Base-by-base conservation (phyloP, 2,888 invertebrate species). In the Machimus rusticus region DNA sequence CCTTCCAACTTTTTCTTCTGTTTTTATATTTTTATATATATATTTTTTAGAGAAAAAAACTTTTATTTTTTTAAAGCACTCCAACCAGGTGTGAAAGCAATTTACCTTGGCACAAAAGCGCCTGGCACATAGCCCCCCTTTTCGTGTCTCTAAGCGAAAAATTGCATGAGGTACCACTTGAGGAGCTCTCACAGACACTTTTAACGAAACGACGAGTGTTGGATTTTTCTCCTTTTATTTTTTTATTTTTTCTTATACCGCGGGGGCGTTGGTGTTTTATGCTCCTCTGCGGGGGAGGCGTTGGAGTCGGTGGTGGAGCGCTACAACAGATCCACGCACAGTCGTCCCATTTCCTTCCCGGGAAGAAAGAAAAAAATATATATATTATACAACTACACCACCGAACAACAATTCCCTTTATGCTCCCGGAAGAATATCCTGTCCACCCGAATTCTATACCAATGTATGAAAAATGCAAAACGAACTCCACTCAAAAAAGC, bases 61-160 rank as follows among this genome's bases (percentile, higher is more conserved):
- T 55, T 55, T 28, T 28, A 28, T 28, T 28, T 55, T 19, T 82
- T 85, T 85, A 16, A 85, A 74, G 74, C 46, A 85, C 85, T 85
- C 34, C 85, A 85, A 51, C 85, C 85, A 85, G 85, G 85, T 85
- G 85, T 85, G 85, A 85, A 85, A 85, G 85, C 74, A 85, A 85
- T 85, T 85, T 85, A 85, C 85, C 66, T 43, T 39, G 28, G 85
- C 57, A 85, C 85, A 85, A 85, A 85, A 85, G 85, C 85, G n/a
- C 85, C 66, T 57, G 57, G 34, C 66, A 84, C 57, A 84, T 23
- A 84, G 43, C 28, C 57, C 43, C 43, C 43, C 43, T 46, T 55
- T 84, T 84, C 23, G 39, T 31, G 74, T 85, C 43, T 74, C 74
- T 85, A 82, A 82, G 82, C 82, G 82, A 55, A 82, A 82, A 82